Base-by-base conservation (phyloP, 2,113 vertebrate genomes). In the Hippocampus comes region DNA sequence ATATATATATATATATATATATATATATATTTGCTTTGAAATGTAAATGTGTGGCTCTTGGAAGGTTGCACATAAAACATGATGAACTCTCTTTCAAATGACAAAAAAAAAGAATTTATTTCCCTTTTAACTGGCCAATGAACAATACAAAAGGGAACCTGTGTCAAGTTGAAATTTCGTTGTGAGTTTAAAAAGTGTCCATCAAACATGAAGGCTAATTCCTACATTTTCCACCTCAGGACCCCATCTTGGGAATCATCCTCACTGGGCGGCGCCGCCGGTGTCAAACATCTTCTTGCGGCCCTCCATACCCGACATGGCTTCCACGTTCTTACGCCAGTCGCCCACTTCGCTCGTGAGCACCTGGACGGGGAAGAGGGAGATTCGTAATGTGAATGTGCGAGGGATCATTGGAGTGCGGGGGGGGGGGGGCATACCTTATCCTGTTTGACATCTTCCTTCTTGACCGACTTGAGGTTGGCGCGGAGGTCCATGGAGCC, bases 281-380 rank as follows among this genome's bases (percentile, higher is more conserved):
- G 97, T 96, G 0, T 99, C 97, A 0, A 99, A 99, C 96, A 99
- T 98, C 92, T 99, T 99, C 93, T 99, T 99, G n/a, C 97, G 89
- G 9, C 97, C 97, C 75, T 99, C 97, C 97, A 99, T 99, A 43
- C 97, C 97, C 0, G 97, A 99, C 96, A 99, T 97, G 84, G 97
- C 97, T 78, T 99, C 97, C 88, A 99, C 96, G 0, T 99, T 99
- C 91, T 99, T 99, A 83, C 97, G 94, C 97, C 97, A 99, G 88
- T 99, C 97, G 0, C 96, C 93, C 74, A 99, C 97, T 82, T 98
- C 97, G 73, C 82, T 87, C 0, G 94, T 96, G 14, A 94, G 94
- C 14, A 97, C 96, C 97, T 99, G 79, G n/a, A 53, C 27, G 34
- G 11, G 56, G 72, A 34, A 7, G 14, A 17, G 1, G 11, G n/a